These are phyloP conservation scores for Myotis findleyi DNA, from an alignment of 2,797 vertebrate species.

Conservation along the genomic window DNA sequence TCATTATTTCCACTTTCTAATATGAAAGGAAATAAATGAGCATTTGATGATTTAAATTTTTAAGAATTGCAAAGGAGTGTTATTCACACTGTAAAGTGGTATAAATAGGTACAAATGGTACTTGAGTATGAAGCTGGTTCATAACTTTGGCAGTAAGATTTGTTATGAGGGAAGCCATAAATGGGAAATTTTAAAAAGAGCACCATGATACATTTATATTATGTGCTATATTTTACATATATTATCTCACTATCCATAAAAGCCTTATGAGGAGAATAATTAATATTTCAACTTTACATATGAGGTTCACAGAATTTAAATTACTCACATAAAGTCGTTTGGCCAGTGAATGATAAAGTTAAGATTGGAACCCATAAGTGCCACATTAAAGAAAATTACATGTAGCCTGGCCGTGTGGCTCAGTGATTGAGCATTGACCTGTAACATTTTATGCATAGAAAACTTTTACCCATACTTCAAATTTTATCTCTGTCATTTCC, in stretches of 20 bases:
- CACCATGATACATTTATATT: not conserved
- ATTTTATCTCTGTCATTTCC: conserved; percentile 12
- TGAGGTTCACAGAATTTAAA: not conserved
- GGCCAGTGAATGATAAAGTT: conserved; percentile 31
- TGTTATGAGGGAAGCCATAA: not conserved
- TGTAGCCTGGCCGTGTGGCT: not conserved
- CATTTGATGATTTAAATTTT: conserved; percentile 47
- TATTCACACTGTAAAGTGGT: not conserved
- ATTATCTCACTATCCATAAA: conserved; percentile 7
- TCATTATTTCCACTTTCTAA: conserved; percentile 36
- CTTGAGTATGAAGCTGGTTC: not conserved
- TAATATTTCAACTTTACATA: conserved; percentile 28
- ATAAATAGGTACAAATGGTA: not conserved
- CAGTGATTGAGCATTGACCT: too few relatives aligned
- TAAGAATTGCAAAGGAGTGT: conserved; percentile 34
- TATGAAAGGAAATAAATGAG: conserved; percentile 42
- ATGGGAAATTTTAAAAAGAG: conserved; percentile 14
- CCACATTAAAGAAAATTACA: not conserved
- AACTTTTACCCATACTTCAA: not conserved
- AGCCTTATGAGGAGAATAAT: not conserved
- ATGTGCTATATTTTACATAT: not conserved
- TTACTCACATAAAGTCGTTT: not conserved
- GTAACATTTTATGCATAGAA: not conserved
- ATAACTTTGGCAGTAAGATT: not conserved
- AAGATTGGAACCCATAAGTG: not conserved